phyloP scores from a whole-genome alignment of 2,113 vertebrate genomes.

The Oncorhynchus nerka region DNA sequence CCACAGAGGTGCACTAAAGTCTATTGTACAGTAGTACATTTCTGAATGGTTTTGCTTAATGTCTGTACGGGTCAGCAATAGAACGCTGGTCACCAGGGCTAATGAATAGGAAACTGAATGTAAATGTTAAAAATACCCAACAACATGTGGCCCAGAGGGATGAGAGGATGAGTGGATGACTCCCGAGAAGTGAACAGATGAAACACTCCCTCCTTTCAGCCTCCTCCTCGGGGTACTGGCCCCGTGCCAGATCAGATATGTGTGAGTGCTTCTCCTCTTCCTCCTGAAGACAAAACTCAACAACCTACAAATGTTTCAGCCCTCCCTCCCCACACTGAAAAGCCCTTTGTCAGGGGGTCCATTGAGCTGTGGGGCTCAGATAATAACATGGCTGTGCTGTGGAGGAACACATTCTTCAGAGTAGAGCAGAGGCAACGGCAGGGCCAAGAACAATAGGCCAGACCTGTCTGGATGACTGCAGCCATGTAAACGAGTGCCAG shows the following conservation, averaged over 20 bases:
- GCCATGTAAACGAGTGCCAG: slow-evolving; percentile 51
- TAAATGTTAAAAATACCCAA: neutral
- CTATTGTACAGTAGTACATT: slow-evolving; percentile 4
- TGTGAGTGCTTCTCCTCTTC: slow-evolving; percentile 50
- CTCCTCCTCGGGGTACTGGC: slow-evolving; percentile 55
- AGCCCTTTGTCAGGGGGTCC: slow-evolving; percentile 52
- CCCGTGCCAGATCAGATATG: slow-evolving; percentile 65
- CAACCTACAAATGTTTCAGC: slow-evolving; percentile 59
- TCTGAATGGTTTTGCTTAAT: slow-evolving; percentile 34
- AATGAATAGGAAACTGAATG: slow-evolving; percentile 31
- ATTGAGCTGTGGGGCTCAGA: slow-evolving; percentile 56
- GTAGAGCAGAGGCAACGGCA: slow-evolving; percentile 21
- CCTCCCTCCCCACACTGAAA: slow-evolving; percentile 16
- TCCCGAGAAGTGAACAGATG: slow-evolving; percentile 8
- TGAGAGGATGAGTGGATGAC: slow-evolving; percentile 24
- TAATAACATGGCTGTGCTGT: slow-evolving; percentile 55
- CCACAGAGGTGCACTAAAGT: slow-evolving; percentile 2
- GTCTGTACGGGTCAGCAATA: slow-evolving; percentile 18
- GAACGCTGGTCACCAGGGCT: slow-evolving; percentile 34
- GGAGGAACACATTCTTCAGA: slow-evolving; percentile 49
- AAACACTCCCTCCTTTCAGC: slow-evolving; percentile 50
- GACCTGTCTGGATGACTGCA: slow-evolving; percentile 39
- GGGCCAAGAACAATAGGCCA: slow-evolving; percentile 46
- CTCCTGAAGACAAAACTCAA: slow-evolving; percentile 58
- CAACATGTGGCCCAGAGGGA: neutral